These are phyloP conservation scores for Speoplatyrhinus poulsoni DNA, from an alignment of 2,113 vertebrate genomes.

Conservation along the genomic window DNA sequence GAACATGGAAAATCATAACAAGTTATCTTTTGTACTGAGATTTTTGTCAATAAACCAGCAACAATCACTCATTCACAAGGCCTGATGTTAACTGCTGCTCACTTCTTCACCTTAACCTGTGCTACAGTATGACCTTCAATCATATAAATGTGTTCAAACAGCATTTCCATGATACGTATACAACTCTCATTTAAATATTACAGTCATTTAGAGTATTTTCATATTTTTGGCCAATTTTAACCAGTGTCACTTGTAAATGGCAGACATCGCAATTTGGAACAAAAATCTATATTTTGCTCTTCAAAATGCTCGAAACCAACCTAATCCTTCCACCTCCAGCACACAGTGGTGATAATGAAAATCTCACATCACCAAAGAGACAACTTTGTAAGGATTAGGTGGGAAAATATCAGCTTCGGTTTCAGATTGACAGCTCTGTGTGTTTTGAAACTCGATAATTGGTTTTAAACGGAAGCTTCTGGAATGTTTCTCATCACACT, in stretches of 20 bases:
- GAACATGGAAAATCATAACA: too few relatives aligned
- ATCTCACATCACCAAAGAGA: constrained; percentile 33
- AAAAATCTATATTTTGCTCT: constrained; percentile 35
- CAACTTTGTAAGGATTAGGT: constrained; percentile 42
- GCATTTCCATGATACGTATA: too few relatives aligned
- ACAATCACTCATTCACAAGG: too few relatives aligned
- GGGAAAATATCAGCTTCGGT: constrained; percentile 34
- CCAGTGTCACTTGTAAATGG: constrained; percentile 17
- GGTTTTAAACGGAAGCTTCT: constrained; percentile 25
- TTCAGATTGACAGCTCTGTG: constrained; percentile 28
- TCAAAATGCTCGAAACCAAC: constrained; percentile 41
- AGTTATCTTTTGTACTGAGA: too few relatives aligned
- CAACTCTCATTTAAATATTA: background rate
- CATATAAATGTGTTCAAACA: too few relatives aligned
- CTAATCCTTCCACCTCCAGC: constrained; percentile 44
- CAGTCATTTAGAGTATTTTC: background rate
- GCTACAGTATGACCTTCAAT: too few relatives aligned
- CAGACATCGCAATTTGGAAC: constrained; percentile 21
- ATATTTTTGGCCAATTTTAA: constrained; percentile 1
- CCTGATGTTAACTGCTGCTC: too few relatives aligned
- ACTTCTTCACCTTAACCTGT: too few relatives aligned
- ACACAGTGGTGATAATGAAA: constrained; percentile 46
- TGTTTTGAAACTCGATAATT: constrained; percentile 16
- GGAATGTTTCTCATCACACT: background rate
- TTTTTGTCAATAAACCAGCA: too few relatives aligned